Base-by-base conservation (phyloP, 92 coral and sea anemone species). In the Scolanthus callimorphus region DNA sequence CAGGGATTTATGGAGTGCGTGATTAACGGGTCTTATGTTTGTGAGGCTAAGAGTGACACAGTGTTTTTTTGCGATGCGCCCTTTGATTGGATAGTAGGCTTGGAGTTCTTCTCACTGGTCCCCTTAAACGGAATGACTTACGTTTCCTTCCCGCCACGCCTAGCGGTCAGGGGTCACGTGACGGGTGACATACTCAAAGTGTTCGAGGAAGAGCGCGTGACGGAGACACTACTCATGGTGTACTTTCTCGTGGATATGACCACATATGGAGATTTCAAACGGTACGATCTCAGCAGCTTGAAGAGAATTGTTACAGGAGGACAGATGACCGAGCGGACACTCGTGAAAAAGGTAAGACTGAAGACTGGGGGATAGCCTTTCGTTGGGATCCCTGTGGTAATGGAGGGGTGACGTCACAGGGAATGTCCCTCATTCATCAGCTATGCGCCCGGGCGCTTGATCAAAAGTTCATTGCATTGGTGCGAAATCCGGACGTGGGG, bases 81-180 rank as follows among this genome's bases (percentile, higher is more conserved):
- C 41, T 66, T 66, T 66, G 73, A 66, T 34, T 66, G 73, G 73
- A 39, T 66, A 52, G 23, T 62, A 25, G 73, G 73, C 28, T n/a
- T 66, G 27, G 48, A 39, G 0, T 39, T 66, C 3, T 12, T 51
- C 13, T n/a, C 55, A 20, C 11, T 55, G 2, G 49, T 34, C 20
- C 19, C 55, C 12, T 17, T 52, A 29, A 39, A 2, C 1, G 73
- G 73, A n/a, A 25, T 27, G 3, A 66, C 73, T 0, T 11, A 11
- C n/a, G 54, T 66, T 3, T 39, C 19, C 39, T 66, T 66, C 23
- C 73, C 73, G n/a, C 73, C 73, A 2, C 39, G 44, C 2, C 52
- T 54, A 25, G 63, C 62, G 19, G 6, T 66, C 17, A 27, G 17
- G 34, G 62, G 62, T 12, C 23, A 44, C 28, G 23, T 34, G 11